Evolutionary conservation across 2,797 vertebrate genomes (phyloP), one percentile per base, ranked within the genome.

Genomic region (Picus viridis): DNA sequence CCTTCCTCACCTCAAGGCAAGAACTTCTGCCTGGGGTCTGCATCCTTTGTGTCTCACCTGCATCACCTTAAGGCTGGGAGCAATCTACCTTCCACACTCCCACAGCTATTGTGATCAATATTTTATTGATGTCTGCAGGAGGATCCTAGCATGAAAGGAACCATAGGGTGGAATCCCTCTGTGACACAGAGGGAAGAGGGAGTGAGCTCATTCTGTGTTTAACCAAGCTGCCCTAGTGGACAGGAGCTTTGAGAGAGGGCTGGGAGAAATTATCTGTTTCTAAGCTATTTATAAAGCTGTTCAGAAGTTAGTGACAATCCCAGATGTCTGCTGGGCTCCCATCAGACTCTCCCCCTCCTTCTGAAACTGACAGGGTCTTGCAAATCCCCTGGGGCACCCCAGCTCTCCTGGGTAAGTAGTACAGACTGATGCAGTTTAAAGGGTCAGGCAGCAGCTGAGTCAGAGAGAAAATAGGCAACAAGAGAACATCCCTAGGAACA

Each of bases 21-120:
- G 4, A 88, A 36, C 4, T 86, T 64, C 24, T 2, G 16, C 20
- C 45, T 54, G 15, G 5, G 58, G 9, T 22, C 29, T 0, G 0
- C 26, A 64, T 71, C 73, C 3, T 16, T 79, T 23, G 14, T 79
- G 51, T 29, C 41, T 72, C 58, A 36, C 14, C 24, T 71, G 20
- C 32, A n/a, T 54, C 74, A 53, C 59, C 87, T 81, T 20, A 76
- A 67, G 57, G 23, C 43, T 39, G 18, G 1, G 1, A 18, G 27
- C 43, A 65, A 41, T 41, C 75, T 18, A 53, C 29, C 16, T 93
- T 83, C 63, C n/a, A 39, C 39, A 30, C 16, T 54, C 26, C 79
- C 39, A 76, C 30, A 77, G 43, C 43, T 89, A 62, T 22, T 71
- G 10, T 34, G 36, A 70, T 70, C 77, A 76, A 26, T 64, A 68